Conservation (phyloP, 2,888 invertebrate genomes). For the Abrostola tripartita region DNA sequence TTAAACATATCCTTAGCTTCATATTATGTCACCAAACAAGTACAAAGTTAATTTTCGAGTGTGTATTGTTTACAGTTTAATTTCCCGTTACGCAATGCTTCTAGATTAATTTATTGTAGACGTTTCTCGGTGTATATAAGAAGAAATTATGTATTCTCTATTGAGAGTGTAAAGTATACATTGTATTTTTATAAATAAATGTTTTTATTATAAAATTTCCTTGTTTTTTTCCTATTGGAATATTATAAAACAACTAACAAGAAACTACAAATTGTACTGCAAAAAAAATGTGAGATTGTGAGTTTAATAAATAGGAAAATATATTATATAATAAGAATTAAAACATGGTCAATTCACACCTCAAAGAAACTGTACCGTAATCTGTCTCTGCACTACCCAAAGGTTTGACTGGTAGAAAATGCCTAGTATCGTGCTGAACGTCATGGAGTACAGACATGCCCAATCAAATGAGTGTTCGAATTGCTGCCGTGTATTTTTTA, state of each 20-base stretch:
- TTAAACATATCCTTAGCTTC: slow-evolving; percentile 31
- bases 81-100: slow-evolving; percentile 64
- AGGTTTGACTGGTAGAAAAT: too few species aligned
- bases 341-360: too few species aligned
- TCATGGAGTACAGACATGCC: slow-evolving; percentile 2
- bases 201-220: slow-evolving; percentile 62
- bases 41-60: slow-evolving; percentile 65
- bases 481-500: slow-evolving; percentile 9
- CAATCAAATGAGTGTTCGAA: slow-evolving; percentile 5
- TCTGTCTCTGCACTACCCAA: too few species aligned
- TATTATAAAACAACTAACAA: neutral
- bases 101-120: slow-evolving; percentile 70
- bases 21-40: slow-evolving; percentile 43
- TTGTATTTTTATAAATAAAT: slow-evolving; percentile 81
- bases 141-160: slow-evolving; percentile 74
- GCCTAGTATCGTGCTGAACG: slow-evolving; percentile 5
- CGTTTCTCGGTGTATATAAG: slow-evolving; percentile 70
- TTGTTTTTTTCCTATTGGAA: slow-evolving; percentile 9
- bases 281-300: too few species aligned
- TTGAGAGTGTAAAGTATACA: slow-evolving; percentile 80
- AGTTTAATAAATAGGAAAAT: too few species aligned
- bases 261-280: too few species aligned
- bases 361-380: too few species aligned
- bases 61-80: slow-evolving; percentile 51
- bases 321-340: too few species aligned